Evolutionary conservation across 2,888 invertebrate species (phyloP), one percentile per base, ranked within the genome.

Genomic region (Lithophane semibrunnea): DNA sequence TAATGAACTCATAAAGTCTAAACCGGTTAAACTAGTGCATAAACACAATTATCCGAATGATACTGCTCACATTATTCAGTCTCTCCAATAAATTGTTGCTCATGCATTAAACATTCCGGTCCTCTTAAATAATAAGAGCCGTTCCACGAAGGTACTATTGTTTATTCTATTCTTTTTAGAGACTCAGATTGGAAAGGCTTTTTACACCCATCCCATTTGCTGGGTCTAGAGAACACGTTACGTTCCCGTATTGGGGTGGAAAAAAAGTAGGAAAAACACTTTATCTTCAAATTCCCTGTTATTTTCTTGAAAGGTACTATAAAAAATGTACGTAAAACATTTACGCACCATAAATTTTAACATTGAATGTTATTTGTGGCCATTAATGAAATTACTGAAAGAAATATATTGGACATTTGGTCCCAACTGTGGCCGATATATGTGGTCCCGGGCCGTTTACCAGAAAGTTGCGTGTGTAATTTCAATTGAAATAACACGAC

Each of bases 121-220:
- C 92, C 93, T 94, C 94, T 94, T 96, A 95, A 96, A 96, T 96
- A 95, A 96, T 96, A 96, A 95, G 94, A 93, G 94, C 94, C 93
- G 90, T 94, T 94, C 93, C 91, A 89, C 92, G 83, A 90, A 94
- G 93, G 94, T 93, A 91, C 93, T 92, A 94, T 95, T 96, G 94
- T 95, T 94, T 95, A 95, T 94, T 93, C 93, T 91, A 93, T 94
- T 95, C 94, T 94, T 93, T 91, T 93, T 92, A 93, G 93, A 93
- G 92, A 93, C 91, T 92, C 93, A 94, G 96, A 96, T 96, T 96
- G 96, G 94, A 95, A 95, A 95, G 94, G 93, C 93, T 94, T 95
- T 95, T 95, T 93, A 94, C 94, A 94, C 93, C 91, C 91, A 89
- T 88, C 92, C 92, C 94, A 94, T 95, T 95, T 94, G 88, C 91